phyloP scores from a whole-genome alignment of 2,888 invertebrate species.

The Nemotelus pantherinus region DNA sequence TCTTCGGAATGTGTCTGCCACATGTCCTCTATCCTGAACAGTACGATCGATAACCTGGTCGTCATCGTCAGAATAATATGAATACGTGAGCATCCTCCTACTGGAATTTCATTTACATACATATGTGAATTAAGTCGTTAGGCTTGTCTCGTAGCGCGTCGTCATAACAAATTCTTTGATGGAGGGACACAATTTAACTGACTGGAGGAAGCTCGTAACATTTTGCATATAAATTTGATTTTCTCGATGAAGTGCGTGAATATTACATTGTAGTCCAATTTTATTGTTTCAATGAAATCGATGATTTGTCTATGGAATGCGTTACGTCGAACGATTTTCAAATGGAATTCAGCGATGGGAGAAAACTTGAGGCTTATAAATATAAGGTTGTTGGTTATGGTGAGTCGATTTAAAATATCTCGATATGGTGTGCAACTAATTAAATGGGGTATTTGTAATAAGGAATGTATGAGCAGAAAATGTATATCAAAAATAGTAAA shows the following conservation, averaged over 20 bases:
- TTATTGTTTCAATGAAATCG: neutral
- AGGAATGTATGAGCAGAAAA: too few relatives aligned
- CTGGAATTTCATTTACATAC: conserved; percentile 41
- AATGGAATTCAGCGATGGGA: too few relatives aligned
- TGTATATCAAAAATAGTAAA: too few relatives aligned
- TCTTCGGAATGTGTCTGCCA: conserved; percentile 40
- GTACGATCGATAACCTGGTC: conserved; percentile 33
- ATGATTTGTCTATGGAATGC: neutral
- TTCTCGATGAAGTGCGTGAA: conserved; percentile 1
- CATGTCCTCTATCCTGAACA: conserved; percentile 39
- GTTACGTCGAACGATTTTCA: neutral
- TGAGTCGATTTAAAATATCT: too few relatives aligned
- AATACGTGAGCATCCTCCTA: conserved; percentile 40
- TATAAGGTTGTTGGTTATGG: too few relatives aligned
- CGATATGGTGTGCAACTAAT: too few relatives aligned
- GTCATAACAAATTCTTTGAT: conserved; percentile 10
- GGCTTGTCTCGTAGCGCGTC: neutral
- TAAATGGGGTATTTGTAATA: too few relatives aligned
- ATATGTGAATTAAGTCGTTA: conserved; percentile 24
- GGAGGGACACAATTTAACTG: conserved; percentile 14
- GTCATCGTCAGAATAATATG: conserved; percentile 29
- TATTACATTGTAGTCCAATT: conserved; percentile 2
- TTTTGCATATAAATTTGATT: conserved; percentile 38
- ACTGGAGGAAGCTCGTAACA: conserved; percentile 26
- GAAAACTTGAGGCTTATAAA: too few relatives aligned